These are phyloP conservation scores for Gymnothorax javanicus DNA, from an alignment of 2,797 vertebrate genomes.

Conservation along the genomic window DNA sequence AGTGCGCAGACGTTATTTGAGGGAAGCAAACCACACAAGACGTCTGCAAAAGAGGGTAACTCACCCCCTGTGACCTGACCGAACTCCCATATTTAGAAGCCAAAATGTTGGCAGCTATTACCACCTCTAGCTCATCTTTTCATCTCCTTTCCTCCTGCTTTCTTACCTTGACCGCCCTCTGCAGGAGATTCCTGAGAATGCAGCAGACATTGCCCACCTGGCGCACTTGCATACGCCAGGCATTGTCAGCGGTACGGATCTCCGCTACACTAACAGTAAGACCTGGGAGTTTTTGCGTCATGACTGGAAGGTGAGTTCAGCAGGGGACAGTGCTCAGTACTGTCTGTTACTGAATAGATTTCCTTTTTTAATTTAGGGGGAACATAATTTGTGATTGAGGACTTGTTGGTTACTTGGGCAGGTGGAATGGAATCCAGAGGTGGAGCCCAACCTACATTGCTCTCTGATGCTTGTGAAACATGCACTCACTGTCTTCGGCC, in stretches of 20 bases:
- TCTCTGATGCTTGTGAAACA: slow-evolving; percentile 79
- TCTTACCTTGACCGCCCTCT: background rate
- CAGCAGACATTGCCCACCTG: slow-evolving; percentile 75
- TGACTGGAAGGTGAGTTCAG: slow-evolving; percentile 76
- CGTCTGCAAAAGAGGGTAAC: no score
- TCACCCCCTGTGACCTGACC: no score
- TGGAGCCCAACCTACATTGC: slow-evolving; percentile 74
- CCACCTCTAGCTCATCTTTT: background rate
- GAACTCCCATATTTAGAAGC: no score
- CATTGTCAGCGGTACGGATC: slow-evolving; percentile 72
- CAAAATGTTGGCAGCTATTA: background rate
- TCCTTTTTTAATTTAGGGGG: background rate
- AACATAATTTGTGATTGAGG: background rate
- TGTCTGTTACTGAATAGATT: background rate
- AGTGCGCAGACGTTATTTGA: no score
- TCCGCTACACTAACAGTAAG: slow-evolving; percentile 74
- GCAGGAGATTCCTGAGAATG: slow-evolving; percentile 86
- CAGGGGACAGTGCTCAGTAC: background rate
- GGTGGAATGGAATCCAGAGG: slow-evolving; percentile 77
- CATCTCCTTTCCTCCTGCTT: background rate
- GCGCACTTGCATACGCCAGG: slow-evolving; percentile 74
- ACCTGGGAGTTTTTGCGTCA: slow-evolving; percentile 78
- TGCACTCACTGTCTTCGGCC: slow-evolving; percentile 68
- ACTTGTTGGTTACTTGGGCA: slow-evolving; percentile 46
- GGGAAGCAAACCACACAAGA: no score